Base-by-base conservation (phyloP, 2,113 vertebrate genomes). In the Pipra filicauda region DNA sequence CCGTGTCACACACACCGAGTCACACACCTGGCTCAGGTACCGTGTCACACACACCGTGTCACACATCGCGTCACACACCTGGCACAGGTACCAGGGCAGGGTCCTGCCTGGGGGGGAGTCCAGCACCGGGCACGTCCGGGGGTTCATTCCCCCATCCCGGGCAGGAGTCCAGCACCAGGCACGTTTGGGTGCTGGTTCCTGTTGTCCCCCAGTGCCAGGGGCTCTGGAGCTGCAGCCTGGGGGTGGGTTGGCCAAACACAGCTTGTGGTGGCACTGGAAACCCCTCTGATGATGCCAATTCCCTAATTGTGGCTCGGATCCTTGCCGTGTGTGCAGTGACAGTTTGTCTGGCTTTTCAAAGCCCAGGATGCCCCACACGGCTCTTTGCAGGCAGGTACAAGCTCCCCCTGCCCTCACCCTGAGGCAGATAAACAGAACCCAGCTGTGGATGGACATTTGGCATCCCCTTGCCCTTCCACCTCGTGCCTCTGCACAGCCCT, bases 401-500 rank as follows among this genome's bases (percentile, higher is more conserved):
- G 37, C 37, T 66, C 46, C 41, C 1, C 0, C 59, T 22, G 51
- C 71, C 59, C 9, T 9, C 39, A 3, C 48, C 28, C 30, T 1
- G 27, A 4, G 51, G 37, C 58, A 41, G 54, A 12, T 2, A 1
- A 21, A 8, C 21, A 30, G 23, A 23, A 5, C 31, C 12, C 62
- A 51, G 66, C 30, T 16, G 30, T 8, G n/a, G 33, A 28, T 2
- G 46, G 21, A 3, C 69, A 21, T 21, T 3, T 3, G 39, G 64
- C n/a, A 31, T 46, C 4, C 44, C 65, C 10, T 5, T 20, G 15
- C n/a, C 66, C n/a, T 30, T 55, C 9, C 22, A 21, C 26, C 13
- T 11, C 16, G 2, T 1, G 9, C 11, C 10, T 20, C 24, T 24
- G 3, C 4, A 20, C 18, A 41, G 69, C 37, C 37, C 5, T 2